Conservation (phyloP, 2,113 vertebrate species). For the Phocoena sinus region DNA sequence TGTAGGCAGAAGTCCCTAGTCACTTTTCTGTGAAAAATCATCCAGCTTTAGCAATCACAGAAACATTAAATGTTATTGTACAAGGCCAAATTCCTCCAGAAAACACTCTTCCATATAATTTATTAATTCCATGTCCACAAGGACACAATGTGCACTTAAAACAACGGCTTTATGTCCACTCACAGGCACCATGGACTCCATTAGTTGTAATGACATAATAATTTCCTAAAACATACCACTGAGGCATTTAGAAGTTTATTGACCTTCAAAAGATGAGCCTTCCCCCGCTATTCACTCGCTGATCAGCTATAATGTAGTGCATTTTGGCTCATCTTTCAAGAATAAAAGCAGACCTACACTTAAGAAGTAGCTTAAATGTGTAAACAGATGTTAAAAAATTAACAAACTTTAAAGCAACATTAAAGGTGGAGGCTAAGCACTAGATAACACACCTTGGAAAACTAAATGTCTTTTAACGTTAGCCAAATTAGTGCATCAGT, state of each 20-base stretch:
- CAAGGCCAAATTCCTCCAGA: not conserved
- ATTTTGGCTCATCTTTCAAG: not conserved
- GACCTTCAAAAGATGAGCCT: conserved; percentile 9
- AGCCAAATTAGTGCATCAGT: conserved; percentile 50
- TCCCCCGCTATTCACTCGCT: not conserved
- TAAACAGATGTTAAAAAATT: not conserved
- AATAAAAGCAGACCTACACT: not conserved
- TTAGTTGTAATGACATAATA: not conserved
- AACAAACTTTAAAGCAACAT: not conserved
- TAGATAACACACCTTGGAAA: not conserved
- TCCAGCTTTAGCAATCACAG: not conserved
- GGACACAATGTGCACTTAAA: not conserved
- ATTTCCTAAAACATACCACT: conserved; percentile 17
- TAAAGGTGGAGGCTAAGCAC: not conserved
- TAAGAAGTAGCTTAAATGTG: not conserved
- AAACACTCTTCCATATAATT: not conserved
- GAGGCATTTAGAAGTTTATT: conserved; percentile 5
- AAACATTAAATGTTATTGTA: not conserved
- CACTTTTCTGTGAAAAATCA: not conserved
- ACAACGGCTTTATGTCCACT: not conserved
- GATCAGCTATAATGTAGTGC: not conserved
- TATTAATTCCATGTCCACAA: not conserved
- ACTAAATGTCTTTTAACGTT: conserved; percentile 33
- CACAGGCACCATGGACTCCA: not conserved
- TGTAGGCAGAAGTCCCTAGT: not conserved